Percentiles rank a stretch among this genome's conserved stretches.
These are phyloP conservation scores for Ceratina japonica DNA, from an alignment of 1,140 invertebrate genomes.

Conservation along the genomic window DNA sequence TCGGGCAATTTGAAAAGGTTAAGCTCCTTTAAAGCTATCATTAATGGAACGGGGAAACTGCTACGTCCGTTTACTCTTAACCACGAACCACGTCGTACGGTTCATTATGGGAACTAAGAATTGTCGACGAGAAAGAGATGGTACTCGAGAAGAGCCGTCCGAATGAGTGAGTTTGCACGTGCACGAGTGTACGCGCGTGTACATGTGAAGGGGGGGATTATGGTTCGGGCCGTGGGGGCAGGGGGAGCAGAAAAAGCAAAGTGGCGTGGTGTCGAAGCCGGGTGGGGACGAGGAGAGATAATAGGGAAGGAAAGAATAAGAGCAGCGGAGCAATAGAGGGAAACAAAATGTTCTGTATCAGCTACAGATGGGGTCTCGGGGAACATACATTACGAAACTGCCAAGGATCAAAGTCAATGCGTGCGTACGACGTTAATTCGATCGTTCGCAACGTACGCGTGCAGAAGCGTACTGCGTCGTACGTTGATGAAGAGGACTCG, in stretches of 20 bases:
- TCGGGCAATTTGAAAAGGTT: slow-evolving; percentile 6
- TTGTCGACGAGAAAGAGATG: slow-evolving; percentile 42
- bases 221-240: neutral
- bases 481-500: neutral
- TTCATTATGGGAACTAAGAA: slow-evolving; percentile 46
- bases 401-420: neutral
- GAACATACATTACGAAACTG: slow-evolving; percentile 1
- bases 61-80: slow-evolving; percentile 38
- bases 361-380: neutral
- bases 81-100: slow-evolving; percentile 39
- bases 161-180: slow-evolving; percentile 17
- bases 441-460: neutral
- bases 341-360: slow-evolving; percentile 39
- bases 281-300: slow-evolving; percentile 36
- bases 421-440: neutral
- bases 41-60: slow-evolving; percentile 36
- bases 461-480: neutral
- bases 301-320: slow-evolving; percentile 13
- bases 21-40: slow-evolving; percentile 20
- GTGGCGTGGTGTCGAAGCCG: slow-evolving; percentile 20
- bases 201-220: neutral
- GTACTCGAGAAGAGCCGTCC: slow-evolving; percentile 31
- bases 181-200: slow-evolving; percentile 3
- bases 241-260: slow-evolving; percentile 12
- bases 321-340: slow-evolving; percentile 10